Conservation (phyloP, 2,888 invertebrate species). For the Netelia virgata region DNA sequence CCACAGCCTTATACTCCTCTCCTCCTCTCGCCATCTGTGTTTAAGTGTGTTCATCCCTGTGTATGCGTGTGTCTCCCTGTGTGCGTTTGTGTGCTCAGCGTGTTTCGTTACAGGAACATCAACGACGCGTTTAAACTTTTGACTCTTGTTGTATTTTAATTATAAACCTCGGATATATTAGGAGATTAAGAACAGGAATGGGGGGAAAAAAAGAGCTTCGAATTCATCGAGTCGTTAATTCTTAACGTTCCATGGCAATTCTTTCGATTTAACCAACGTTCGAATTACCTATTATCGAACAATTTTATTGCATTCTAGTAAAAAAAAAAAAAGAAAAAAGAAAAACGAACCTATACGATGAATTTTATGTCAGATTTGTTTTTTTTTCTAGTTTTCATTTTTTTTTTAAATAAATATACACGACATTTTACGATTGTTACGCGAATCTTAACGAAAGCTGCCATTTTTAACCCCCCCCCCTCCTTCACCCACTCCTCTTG, state of each 20-base stretch:
- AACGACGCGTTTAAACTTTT: conserved; percentile 29
- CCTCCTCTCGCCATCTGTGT: not conserved
- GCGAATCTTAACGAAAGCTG: not conserved
- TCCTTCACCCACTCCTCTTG: not conserved
- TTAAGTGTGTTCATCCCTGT: conserved; percentile 2
- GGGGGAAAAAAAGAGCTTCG: no score
- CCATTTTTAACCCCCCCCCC: not conserved
- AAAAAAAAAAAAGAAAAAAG: no score
- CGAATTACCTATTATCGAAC: no score
- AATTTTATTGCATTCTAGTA: no score
- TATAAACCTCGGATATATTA: not conserved
- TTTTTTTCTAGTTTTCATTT: no score
- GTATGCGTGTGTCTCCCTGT: not conserved
- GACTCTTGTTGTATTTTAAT: conserved; percentile 8
- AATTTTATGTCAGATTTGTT: no score
- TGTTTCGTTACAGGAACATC: conserved; percentile 30
- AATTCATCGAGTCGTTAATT: no score
- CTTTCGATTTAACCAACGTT: no score
- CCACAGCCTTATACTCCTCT: conserved; percentile 30
- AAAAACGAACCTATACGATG: no score
- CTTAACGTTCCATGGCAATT: not conserved
- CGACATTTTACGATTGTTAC: not conserved
- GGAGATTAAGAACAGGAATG: not conserved
- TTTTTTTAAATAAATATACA: no score
- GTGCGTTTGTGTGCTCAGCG: not conserved